Percentiles rank a stretch among this genome's conserved stretches.
Evolutionary conservation across 2,113 vertebrate genomes (phyloP).

Genomic region (Cryptomyrus ogoouensis): DNA sequence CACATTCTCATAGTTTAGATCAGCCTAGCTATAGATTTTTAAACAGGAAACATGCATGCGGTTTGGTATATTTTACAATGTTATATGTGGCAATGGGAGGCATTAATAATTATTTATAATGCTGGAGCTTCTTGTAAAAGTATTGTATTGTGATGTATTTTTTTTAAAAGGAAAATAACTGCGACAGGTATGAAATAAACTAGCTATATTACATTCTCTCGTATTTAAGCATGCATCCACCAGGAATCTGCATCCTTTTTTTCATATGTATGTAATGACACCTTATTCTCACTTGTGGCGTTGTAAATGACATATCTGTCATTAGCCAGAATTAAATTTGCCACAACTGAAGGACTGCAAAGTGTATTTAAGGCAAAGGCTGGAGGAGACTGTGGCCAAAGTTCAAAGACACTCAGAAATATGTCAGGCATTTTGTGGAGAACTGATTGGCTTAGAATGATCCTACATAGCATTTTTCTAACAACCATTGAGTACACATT

Average conservation of each 20-base stretch:
- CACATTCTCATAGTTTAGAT: not conserved
- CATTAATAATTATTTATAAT: not conserved
- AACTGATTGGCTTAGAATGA: not conserved
- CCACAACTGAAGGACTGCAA: not conserved
- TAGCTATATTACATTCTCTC: not conserved
- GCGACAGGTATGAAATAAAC: not conserved
- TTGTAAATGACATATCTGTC: not conserved
- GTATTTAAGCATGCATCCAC: not conserved
- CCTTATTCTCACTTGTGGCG: not conserved
- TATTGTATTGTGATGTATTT: not conserved
- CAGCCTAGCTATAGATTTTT: not conserved
- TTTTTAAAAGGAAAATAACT: not conserved
- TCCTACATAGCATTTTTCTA: not conserved
- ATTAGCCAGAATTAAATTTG: not conserved
- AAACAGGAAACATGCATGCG: not conserved
- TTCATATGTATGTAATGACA: not conserved
- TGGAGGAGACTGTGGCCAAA: not conserved
- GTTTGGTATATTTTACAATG: not conserved
- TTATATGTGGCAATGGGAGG: not conserved
- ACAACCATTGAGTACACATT: not conserved
- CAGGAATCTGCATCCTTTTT: not conserved
- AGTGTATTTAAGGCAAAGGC: not conserved
- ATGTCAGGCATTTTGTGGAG: constrained; percentile 4
- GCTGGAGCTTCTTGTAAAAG: not conserved
- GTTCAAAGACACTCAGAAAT: not conserved